Base-by-base conservation (phyloP, 2,113 vertebrate genomes). In the Sinocyclocheilus grahami region DNA sequence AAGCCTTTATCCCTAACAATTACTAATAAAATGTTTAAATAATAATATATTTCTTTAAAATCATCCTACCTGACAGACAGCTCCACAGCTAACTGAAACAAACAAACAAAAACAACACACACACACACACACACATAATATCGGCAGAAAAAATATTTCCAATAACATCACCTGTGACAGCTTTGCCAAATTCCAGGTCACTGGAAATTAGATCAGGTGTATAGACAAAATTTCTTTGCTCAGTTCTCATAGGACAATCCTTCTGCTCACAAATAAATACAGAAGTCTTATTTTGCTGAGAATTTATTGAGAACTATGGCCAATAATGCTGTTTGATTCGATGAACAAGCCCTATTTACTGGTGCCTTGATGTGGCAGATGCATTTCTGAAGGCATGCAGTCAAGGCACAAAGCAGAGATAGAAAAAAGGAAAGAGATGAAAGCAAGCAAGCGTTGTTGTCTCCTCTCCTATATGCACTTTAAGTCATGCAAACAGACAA, bases 321-420 rank as follows among this genome's bases (percentile, higher is more conserved):
- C 39, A 22, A 30, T 78, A 84, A 84, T 72, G 82, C 42, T 51
- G n/a, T 83, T 48, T 87, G 53, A 78, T 86, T 86, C 22, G 81
- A 51, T 83, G 62, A 83, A 58, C 63, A 77, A 81, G 22, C 33
- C 71, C 37, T 27, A 78, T 83, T 77, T 82, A 67, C 53, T 46
- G 27, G n/a, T 46, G 67, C 65, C 55, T 63, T 80, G 74, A 81
- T 87, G 86, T 75, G 83, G 75, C 62, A 83, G 62, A 78, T 48
- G 78, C 4, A 55, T 71, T 46, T 58, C 82, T 81, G 39, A 71
- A 86, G 65, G 27, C 11, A 5, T 71, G 77, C 76, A 71, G 46
- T 24, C 46, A 13, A 58, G 48, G 77, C 74, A 65, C 69, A 18
- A 63, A 22, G 22, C 39, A 10, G 71, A 51, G 8, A 72, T 37